Percentiles rank a stretch among this genome's conserved stretches.
These are phyloP conservation scores for Gadus chalcogrammus DNA, from an alignment of 2,113 vertebrate genomes.

Conservation along the genomic window DNA sequence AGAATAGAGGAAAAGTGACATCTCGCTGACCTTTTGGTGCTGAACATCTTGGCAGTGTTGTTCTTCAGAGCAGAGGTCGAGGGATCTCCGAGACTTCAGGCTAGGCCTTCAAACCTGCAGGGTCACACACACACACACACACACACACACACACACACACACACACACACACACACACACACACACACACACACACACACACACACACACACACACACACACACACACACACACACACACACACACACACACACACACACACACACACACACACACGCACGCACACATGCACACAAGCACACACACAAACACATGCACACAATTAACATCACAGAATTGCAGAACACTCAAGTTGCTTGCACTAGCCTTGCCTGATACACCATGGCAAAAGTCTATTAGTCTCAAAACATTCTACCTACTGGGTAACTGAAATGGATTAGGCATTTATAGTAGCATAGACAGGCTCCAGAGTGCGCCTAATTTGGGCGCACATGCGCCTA, in stretches of 20 bases:
- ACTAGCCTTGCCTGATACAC: no score
- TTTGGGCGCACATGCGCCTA: no score
- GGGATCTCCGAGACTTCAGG: conserved; percentile 50
- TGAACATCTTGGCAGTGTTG: conserved; percentile 80
- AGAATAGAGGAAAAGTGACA: conserved; percentile 58
- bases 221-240: conserved; percentile 5
- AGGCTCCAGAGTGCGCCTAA: no score
- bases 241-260: conserved; percentile 12
- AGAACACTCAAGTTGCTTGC: no score
- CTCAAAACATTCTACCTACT: no score
- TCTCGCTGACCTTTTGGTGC: conserved; percentile 85
- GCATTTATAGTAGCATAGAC: no score
- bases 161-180: conserved; percentile 1
- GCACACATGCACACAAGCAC: not conserved
- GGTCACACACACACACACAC: conserved; percentile 4
- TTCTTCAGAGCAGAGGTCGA: conserved; percentile 60
- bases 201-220: conserved; percentile 5
- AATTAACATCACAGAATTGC: not conserved
- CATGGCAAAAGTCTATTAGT: no score
- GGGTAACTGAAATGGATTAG: no score
- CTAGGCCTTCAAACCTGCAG: conserved; percentile 61
- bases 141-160: conserved; percentile 13
- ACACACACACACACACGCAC: not conserved
- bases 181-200: not conserved
- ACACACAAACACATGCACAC: conserved; percentile 4